These are phyloP conservation scores for Lethrus apterus DNA, from an alignment of 1,140 invertebrate species.

Conservation along the genomic window DNA sequence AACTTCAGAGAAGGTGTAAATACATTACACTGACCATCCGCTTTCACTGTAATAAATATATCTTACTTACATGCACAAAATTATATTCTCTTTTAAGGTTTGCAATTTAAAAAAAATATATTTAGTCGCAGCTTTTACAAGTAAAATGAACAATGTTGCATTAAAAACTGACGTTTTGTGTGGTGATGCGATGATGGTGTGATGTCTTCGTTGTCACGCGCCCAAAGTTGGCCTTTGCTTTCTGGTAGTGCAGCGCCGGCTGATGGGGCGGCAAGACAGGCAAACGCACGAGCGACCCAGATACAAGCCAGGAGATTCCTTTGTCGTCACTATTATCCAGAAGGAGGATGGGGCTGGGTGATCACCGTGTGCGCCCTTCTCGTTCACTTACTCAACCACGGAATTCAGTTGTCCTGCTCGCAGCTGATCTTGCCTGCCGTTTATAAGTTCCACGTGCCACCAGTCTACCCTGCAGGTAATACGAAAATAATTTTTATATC, in stretches of 20 bases:
- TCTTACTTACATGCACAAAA: too few species aligned
- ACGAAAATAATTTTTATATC: too few species aligned
- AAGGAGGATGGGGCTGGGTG: slow-evolving; percentile 77
- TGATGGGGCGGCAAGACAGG: slow-evolving; percentile 23
- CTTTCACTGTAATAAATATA: too few species aligned
- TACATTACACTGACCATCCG: too few species aligned
- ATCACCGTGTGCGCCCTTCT: slow-evolving; percentile 57
- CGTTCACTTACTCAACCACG: slow-evolving; percentile 57
- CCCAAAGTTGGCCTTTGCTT: slow-evolving; percentile 37
- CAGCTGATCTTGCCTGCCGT: slow-evolving; percentile 45
- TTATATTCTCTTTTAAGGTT: too few species aligned
- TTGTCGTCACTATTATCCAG: slow-evolving; percentile 64
- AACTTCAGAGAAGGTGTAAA: too few species aligned
- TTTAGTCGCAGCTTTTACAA: too few species aligned
- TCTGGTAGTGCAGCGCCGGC: slow-evolving; percentile 29
- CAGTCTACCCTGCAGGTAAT: slow-evolving; percentile 36
- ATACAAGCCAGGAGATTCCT: slow-evolving; percentile 34
- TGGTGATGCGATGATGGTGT: slow-evolving; percentile 11
- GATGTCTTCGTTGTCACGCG: slow-evolving; percentile 36
- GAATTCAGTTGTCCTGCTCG: slow-evolving; percentile 54
- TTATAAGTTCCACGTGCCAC: slow-evolving; percentile 41
- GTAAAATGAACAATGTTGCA: too few species aligned
- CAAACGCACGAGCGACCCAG: slow-evolving; percentile 24
- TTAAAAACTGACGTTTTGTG: too few species aligned
- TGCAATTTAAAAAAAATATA: too few species aligned